These are phyloP conservation scores for Steinernema hermaphroditum DNA, from an alignment of 2,888 invertebrate genomes.

Conservation along the genomic window DNA sequence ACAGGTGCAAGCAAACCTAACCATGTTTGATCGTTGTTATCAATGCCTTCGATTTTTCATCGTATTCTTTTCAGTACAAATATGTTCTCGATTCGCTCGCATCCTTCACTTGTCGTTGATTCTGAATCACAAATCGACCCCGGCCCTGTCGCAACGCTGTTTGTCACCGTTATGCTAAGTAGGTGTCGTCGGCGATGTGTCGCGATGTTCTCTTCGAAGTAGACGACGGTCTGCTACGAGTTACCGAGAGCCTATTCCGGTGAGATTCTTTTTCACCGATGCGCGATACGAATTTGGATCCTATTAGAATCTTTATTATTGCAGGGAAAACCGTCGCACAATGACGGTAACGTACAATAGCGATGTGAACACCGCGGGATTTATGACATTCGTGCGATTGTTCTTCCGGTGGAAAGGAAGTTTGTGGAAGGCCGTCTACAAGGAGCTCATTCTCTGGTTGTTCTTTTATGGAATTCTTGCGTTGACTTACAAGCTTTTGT, in stretches of 20 bases:
- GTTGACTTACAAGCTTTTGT: neutral
- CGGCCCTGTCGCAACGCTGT: neutral
- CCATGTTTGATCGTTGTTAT: too few relatives aligned
- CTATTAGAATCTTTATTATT: neutral
- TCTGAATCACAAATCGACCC: conserved; percentile 4
- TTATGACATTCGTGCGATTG: neutral
- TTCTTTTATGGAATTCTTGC: neutral
- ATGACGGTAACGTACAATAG: conserved; percentile 22
- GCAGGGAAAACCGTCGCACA: neutral
- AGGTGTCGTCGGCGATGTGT: neutral
- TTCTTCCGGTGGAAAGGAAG: conserved; percentile 16
- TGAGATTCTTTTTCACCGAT: too few relatives aligned
- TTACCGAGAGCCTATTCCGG: too few relatives aligned
- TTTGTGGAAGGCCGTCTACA: conserved; percentile 13
- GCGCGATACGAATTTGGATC: too few relatives aligned
- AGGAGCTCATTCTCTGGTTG: conserved; percentile 17
- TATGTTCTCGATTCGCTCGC: too few relatives aligned
- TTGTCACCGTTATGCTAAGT: conserved; percentile 1
- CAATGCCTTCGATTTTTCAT: too few relatives aligned
- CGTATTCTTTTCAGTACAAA: too few relatives aligned
- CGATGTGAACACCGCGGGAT: conserved; percentile 15
- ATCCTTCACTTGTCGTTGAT: too few relatives aligned
- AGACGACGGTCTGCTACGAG: too few relatives aligned
- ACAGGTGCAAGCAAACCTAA: too few relatives aligned
- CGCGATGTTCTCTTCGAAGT: too few relatives aligned